phyloP scores from a whole-genome alignment of 2,797 vertebrate genomes.

The Myotis vivesi region DNA sequence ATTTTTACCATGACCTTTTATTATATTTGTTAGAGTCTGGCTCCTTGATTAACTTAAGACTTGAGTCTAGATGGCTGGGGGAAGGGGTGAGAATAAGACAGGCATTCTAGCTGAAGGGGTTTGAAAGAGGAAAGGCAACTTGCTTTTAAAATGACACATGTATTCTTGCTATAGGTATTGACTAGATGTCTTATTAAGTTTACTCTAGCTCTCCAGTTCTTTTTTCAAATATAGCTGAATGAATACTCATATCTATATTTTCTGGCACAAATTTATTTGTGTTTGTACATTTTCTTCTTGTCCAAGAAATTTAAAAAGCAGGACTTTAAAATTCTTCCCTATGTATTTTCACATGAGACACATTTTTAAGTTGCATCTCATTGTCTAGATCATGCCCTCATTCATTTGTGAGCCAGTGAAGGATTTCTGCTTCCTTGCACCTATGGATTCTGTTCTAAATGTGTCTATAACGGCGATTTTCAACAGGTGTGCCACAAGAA shows the following conservation, averaged over 20 bases:
- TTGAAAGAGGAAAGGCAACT: not conserved
- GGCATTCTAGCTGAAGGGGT: not conserved
- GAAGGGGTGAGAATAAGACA: not conserved
- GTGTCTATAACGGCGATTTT: not conserved
- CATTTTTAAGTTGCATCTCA: not conserved
- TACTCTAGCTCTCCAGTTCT: not conserved
- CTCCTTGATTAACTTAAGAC: not conserved
- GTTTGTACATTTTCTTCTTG: not conserved
- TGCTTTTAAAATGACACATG: not conserved
- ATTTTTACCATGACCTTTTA: not conserved
- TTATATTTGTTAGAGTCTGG: constrained; percentile 6
- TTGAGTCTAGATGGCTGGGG: not conserved
- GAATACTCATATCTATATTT: not conserved
- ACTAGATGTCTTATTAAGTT: not conserved
- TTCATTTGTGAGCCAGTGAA: not conserved
- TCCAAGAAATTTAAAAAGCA: not conserved
- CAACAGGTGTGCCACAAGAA: not conserved
- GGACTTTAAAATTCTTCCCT: not conserved
- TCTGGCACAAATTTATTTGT: not conserved
- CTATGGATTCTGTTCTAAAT: not conserved
- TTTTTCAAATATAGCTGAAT: not conserved
- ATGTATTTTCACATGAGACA: not conserved
- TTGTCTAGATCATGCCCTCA: not conserved
- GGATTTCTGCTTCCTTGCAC: not conserved
- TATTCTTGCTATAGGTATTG: not conserved